phyloP scores from a whole-genome alignment of 2,888 invertebrate species.

The Colletes collaris region DNA sequence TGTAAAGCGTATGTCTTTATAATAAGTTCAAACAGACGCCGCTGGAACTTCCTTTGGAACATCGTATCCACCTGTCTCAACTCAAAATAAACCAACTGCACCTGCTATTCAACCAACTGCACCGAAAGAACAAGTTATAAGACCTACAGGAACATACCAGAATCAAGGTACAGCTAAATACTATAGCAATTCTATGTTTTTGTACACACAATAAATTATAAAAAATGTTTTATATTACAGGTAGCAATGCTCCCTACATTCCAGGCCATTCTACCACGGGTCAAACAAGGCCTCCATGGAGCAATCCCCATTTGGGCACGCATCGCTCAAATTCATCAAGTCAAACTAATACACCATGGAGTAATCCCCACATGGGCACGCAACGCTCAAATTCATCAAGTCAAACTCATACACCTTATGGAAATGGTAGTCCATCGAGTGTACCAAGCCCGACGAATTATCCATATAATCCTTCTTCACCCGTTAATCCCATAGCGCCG shows the following conservation, averaged over 20 bases:
- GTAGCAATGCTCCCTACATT: background rate
- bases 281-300: conserved; percentile 16
- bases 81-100: conserved; percentile 47
- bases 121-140: conserved; percentile 27
- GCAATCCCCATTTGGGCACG: background rate
- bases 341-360: conserved; percentile 18
- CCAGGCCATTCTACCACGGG: background rate
- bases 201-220: background rate
- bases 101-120: conserved; percentile 33
- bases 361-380: background rate
- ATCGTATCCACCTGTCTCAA: background rate
- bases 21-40: conserved; percentile 18
- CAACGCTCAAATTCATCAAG: conserved; percentile 7
- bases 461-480: conserved; percentile 40
- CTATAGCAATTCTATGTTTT: background rate
- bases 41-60: background rate
- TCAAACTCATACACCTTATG: conserved; percentile 5
- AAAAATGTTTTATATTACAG: background rate
- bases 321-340: conserved; percentile 7
- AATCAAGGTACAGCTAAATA: conserved; percentile 35
- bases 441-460: conserved; percentile 1
- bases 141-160: conserved; percentile 7
- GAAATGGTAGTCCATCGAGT: background rate
- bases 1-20: conserved; percentile 3
- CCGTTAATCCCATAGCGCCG: conserved; percentile 11